Base-by-base conservation (phyloP, 2,113 vertebrate genomes). In the Serilophus lunatus region DNA sequence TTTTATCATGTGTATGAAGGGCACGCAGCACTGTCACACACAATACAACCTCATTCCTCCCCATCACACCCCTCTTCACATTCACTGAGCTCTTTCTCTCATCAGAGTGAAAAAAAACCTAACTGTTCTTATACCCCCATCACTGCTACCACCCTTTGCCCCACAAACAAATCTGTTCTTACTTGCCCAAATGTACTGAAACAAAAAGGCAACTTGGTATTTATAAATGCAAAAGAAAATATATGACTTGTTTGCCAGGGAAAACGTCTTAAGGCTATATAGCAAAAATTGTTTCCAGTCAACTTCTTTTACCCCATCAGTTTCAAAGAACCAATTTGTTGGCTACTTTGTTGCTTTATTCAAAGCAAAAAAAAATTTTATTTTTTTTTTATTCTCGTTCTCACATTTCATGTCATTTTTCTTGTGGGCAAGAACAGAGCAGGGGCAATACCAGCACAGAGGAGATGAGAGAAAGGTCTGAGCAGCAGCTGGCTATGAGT, bases 251-350 rank as follows among this genome's bases (percentile, higher is more conserved):
- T 68, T 78, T 91, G 72, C 83, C 56, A 93, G 31, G 33, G 60
- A 86, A 95, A 90, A 81, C 75, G 65, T 91, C 93, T 93, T 76
- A 71, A 88, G 77, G 65, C 83, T 91, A 66, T 36, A 66, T 5
- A 88, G 71, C 26, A 82, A 88, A 88, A 92, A 89, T 86, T 68
- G 75, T 79, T 96, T 95, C 77, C 74, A 84, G 78, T 92, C 85
- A 69, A 91, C 65, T 88, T 63, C 65, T 95, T 91, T 81, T 22
- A 84, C 13, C 9, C 77, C 69, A 77, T 82, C 63, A 82, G 44
- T 90, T 92, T 92, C 77, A 95, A 92, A 95, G 83, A 82, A 81
- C 49, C 16, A 69, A 75, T 87, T 91, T 79, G 65, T 91, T 91
- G 69, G 65, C 31, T 56, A 84, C 25, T 84, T 91, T 69, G n/a